Conservation (phyloP, 30 jellyfish, hydroid and myxozoan genomes). For the Mastigias papua region DNA sequence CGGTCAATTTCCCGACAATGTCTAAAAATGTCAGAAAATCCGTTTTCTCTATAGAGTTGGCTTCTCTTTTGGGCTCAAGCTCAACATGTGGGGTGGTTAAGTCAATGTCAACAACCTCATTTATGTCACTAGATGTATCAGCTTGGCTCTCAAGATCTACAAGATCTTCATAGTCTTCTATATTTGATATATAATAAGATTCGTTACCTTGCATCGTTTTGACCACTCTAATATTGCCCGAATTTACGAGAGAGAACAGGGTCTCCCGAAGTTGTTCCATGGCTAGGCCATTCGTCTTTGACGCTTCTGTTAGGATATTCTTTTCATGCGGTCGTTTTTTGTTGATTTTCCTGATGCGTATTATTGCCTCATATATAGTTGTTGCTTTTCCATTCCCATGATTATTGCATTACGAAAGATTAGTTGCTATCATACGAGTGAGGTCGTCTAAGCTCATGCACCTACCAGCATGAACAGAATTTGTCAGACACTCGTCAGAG, state of each 20-base stretch:
- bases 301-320: no score
- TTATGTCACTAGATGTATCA: background rate
- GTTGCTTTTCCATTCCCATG: background rate
- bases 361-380: no score
- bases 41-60: background rate
- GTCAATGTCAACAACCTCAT: background rate
- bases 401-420: background rate
- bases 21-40: background rate
- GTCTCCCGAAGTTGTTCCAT: background rate
- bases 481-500: no score
- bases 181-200: background rate
- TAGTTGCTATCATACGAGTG: no score
- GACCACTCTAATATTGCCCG: background rate
- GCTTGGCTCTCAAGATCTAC: background rate
- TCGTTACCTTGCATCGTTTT: background rate
- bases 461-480: no score
- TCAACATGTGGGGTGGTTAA: background rate
- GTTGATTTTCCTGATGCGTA: no score
- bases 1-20: background rate
- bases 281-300: background rate
- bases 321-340: no score
- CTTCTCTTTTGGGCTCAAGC: background rate
- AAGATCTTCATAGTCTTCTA: background rate
- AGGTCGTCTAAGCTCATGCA: no score
- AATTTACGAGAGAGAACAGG: background rate